phyloP scores from a whole-genome alignment of 2,888 invertebrate genomes.

The Melieria crassipennis region DNA sequence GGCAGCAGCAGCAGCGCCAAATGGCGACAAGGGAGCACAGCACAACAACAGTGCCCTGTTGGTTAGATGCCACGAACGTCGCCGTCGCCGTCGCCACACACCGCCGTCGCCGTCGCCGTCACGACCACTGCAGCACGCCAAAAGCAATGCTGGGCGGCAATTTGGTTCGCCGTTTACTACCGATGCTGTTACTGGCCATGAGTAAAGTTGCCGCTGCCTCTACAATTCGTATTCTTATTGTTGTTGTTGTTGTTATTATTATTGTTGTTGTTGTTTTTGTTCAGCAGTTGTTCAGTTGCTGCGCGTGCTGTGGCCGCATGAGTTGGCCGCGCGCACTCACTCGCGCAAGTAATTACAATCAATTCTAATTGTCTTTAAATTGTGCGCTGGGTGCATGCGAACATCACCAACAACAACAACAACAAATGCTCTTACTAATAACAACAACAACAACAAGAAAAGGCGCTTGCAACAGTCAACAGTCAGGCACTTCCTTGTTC shows the following conservation, averaged over 20 bases:
- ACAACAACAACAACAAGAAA: constrained; percentile 21
- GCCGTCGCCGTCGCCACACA: no score
- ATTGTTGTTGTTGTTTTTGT: background rate
- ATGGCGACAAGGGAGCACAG: no score
- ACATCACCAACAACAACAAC: constrained; percentile 49
- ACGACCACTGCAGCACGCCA: no score
- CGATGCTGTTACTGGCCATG: constrained; percentile 16
- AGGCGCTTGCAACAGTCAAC: background rate
- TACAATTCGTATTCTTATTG: constrained; percentile 4
- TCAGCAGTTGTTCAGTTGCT: background rate
- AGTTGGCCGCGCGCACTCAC: constrained; percentile 37
- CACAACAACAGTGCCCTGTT: no score
- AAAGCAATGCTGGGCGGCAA: no score
- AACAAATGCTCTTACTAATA: constrained; percentile 27
- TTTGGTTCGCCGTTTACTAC: constrained; percentile 3
- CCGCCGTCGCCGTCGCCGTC: no score
- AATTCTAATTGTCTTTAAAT: constrained; percentile 61
- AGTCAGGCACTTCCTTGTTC: constrained; percentile 45
- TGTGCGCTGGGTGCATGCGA: constrained; percentile 43
- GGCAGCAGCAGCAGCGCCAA: no score
- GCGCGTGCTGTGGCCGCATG: no score
- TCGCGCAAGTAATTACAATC: constrained; percentile 57
- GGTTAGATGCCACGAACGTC: no score
- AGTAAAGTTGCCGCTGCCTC: no score
- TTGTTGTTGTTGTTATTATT: background rate